Conservation (phyloP, 2,888 invertebrate species). For the Acronicta aceris region DNA sequence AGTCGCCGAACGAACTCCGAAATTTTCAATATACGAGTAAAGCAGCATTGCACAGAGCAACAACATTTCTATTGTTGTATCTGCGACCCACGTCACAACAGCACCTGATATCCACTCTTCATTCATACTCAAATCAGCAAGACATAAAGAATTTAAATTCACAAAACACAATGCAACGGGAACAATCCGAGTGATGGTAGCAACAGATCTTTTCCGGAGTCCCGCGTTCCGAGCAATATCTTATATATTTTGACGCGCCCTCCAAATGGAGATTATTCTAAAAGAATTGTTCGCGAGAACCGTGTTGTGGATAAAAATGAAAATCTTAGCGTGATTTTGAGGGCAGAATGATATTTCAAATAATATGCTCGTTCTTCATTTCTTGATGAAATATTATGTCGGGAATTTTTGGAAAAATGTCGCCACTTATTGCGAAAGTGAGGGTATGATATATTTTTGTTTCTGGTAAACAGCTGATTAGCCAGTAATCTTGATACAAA, state of each 20-base stretch:
- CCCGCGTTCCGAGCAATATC: slow-evolving; percentile 58
- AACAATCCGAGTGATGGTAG: slow-evolving; percentile 64
- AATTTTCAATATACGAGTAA: no score
- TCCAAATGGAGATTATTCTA: slow-evolving; percentile 63
- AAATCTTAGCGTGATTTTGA: slow-evolving; percentile 52
- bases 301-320: slow-evolving; percentile 54
- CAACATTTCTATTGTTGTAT: slow-evolving; percentile 2
- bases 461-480: slow-evolving; percentile 15
- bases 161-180: slow-evolving; percentile 55
- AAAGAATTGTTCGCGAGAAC: slow-evolving; percentile 53
- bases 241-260: slow-evolving; percentile 63
- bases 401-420: slow-evolving; percentile 49
- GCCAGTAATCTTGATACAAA: slow-evolving; percentile 12
- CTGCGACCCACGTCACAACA: slow-evolving; percentile 5
- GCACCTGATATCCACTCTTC: slow-evolving; percentile 26
- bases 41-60: no score
- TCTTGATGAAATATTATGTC: slow-evolving; percentile 54
- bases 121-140: slow-evolving; percentile 40
- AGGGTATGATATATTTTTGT: slow-evolving; percentile 35
- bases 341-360: slow-evolving; percentile 53
- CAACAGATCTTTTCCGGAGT: slow-evolving; percentile 61
- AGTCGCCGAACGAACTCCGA: no score
- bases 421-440: slow-evolving; percentile 48
- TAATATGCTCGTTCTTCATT: slow-evolving; percentile 52
- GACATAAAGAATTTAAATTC: slow-evolving; percentile 54